Percentiles rank a stretch among this genome's conserved stretches.
These are phyloP conservation scores for Phataginus tetradactyla DNA, from an alignment of 2,797 vertebrate species.

Conservation along the genomic window DNA sequence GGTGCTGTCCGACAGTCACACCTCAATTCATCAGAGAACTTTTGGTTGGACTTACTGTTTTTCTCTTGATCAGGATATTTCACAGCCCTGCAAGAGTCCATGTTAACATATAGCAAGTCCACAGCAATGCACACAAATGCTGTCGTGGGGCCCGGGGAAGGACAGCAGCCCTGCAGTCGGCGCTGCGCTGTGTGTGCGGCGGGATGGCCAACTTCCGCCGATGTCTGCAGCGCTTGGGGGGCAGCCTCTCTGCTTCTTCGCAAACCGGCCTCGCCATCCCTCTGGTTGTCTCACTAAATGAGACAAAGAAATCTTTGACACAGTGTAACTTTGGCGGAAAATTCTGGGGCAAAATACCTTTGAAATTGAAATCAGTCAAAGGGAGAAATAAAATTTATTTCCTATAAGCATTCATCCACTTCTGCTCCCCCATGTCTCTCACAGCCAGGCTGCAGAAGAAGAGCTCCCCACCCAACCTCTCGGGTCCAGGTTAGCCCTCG, in stretches of 20 bases:
- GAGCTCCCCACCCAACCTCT: too few relatives aligned
- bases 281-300: background rate
- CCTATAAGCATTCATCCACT: too few relatives aligned
- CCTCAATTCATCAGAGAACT: too few relatives aligned
- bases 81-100: accelerated
- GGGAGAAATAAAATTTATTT: too few relatives aligned
- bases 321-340: too few relatives aligned
- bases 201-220: accelerated
- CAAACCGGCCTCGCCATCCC: background rate
- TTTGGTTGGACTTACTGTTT: background rate
- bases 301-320: background rate
- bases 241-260: accelerated
- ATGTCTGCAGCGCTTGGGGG: accelerated
- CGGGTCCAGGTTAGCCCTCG: too few relatives aligned
- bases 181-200: accelerated
- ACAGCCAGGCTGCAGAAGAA: too few relatives aligned
- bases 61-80: background rate
- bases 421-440: too few relatives aligned
- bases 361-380: too few relatives aligned
- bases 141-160: accelerated
- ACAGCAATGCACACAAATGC: accelerated
- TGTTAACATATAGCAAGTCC: accelerated
- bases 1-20: background rate
- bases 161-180: accelerated
- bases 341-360: too few relatives aligned